A percentile compares a stretch with the other conserved stretches of the same genome.
Conservation (phyloP, 2,888 invertebrate species). For the Callinectes sapidus region DNA sequence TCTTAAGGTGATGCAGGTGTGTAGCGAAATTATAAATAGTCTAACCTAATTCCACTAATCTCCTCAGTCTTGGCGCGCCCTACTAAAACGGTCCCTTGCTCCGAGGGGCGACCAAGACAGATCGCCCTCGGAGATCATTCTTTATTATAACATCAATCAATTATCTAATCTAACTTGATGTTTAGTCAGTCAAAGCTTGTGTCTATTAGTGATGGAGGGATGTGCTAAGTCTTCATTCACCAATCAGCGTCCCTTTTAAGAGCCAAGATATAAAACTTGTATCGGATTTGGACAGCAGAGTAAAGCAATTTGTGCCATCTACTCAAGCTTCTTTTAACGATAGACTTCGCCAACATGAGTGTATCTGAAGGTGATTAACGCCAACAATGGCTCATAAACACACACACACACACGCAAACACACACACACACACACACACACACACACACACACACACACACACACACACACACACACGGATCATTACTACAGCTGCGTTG, state of each 20-base stretch:
- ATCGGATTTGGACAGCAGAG: background rate
- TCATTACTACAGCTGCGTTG: constrained; percentile 17
- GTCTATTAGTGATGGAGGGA: background rate
- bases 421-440: background rate
- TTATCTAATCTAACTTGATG: background rate
- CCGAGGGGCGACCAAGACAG: background rate
- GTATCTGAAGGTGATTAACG: background rate
- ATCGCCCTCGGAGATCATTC: background rate
- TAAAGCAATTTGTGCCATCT: background rate
- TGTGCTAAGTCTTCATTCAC: background rate
- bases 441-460: constrained; percentile 29
- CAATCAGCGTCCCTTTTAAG: background rate
- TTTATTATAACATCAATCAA: background rate
- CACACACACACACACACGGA: constrained; percentile 1
- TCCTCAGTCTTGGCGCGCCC: background rate
- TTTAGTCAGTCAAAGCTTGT: background rate
- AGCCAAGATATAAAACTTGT: background rate
- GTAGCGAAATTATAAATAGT: background rate
- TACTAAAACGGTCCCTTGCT: background rate
- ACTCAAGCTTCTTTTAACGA: background rate
- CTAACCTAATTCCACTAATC: background rate
- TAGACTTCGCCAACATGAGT: background rate
- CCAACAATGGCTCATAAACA: background rate
- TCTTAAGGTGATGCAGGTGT: background rate
- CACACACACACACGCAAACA: background rate